A percentile compares a stretch with the other conserved stretches of the same genome.
Evolutionary conservation across 2,888 invertebrate genomes (phyloP).

Genomic region (Mesochorus sp.): DNA sequence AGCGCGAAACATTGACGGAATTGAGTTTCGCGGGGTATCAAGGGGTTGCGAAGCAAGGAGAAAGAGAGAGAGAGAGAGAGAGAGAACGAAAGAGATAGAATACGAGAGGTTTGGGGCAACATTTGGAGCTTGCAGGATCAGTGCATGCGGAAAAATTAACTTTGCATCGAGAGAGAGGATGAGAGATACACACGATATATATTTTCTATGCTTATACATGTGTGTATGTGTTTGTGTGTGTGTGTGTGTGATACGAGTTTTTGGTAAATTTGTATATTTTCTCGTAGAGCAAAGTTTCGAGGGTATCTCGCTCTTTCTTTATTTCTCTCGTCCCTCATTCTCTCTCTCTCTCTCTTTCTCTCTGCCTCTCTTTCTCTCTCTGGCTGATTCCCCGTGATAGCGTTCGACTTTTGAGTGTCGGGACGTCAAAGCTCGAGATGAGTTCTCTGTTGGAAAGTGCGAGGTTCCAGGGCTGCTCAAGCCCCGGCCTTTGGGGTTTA

Average conservation of each 20-base stretch:
- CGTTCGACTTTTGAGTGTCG: conserved; percentile 62
- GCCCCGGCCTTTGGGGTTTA: conserved; percentile 30
- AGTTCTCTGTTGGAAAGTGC: conserved; percentile 43
- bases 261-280: conserved; percentile 53
- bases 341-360: neutral
- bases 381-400: conserved; percentile 50
- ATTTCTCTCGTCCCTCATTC: too few species aligned
- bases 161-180: conserved; percentile 41
- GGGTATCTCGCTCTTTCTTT: conserved; percentile 3
- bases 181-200: neutral
- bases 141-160: conserved; percentile 47
- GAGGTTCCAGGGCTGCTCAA: conserved; percentile 40
- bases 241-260: neutral
- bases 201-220: neutral
- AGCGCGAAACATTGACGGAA: conserved; percentile 45
- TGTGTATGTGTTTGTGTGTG: neutral
- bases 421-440: conserved; percentile 62
- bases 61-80: neutral
- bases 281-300: conserved; percentile 33
- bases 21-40: conserved; percentile 32
- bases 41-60: neutral
- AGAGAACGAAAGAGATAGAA: neutral
- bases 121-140: conserved; percentile 9
- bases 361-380: neutral
- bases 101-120: neutral